Evolutionary conservation across 2,797 vertebrate genomes (phyloP).

Genomic region (Diceros bicornis): DNA sequence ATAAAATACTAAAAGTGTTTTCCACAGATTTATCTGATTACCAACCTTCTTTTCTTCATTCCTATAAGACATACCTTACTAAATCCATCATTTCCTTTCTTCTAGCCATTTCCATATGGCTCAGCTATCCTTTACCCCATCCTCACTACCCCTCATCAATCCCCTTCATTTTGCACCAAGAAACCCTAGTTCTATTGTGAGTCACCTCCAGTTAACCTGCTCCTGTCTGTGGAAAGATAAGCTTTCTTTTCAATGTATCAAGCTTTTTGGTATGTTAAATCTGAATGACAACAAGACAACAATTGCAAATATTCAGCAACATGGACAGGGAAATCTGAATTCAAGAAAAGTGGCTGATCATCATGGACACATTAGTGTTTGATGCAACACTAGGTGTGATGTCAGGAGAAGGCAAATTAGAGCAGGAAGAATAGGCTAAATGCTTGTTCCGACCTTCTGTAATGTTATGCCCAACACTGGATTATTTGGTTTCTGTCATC

Average conservation of each 20-base stretch:
- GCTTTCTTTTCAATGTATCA: neutral
- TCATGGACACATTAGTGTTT: neutral
- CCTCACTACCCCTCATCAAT: neutral
- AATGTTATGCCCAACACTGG: neutral
- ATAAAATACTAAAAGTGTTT: neutral
- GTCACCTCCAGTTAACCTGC: neutral
- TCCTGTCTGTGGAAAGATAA: constrained; percentile 28
- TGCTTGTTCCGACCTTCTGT: neutral
- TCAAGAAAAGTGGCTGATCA: constrained; percentile 38
- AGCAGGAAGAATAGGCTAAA: constrained; percentile 3
- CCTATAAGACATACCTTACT: neutral
- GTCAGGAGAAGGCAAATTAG: neutral
- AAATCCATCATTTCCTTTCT: neutral
- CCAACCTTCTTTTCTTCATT: neutral
- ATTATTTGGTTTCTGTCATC: constrained; percentile 31
- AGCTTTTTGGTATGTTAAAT: constrained; percentile 10
- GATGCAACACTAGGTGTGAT: neutral
- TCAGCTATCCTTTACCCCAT: neutral
- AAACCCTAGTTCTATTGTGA: neutral
- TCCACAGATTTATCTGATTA: constrained; percentile 26
- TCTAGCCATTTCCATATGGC: neutral
- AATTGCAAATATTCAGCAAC: constrained; percentile 16
- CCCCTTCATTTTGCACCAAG: neutral
- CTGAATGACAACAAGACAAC: neutral
- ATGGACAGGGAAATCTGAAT: neutral